These are phyloP conservation scores for Silurus glanis DNA, from an alignment of 2,113 vertebrate genomes.

Conservation along the genomic window DNA sequence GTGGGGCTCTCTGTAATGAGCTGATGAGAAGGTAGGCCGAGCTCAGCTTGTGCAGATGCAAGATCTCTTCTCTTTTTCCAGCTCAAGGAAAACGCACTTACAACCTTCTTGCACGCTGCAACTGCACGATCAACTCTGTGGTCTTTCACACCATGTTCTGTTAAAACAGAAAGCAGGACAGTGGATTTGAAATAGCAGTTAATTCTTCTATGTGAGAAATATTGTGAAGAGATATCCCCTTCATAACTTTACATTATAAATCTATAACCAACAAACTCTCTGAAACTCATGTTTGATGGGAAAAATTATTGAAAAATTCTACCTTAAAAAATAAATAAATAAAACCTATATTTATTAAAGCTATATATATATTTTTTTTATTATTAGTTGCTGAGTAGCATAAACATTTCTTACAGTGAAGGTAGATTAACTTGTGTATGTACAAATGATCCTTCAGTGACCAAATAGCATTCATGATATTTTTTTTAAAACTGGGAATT, in stretches of 20 bases:
- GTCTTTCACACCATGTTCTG: conserved; percentile 39
- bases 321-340: too few relatives aligned
- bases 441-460: not conserved
- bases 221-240: too few relatives aligned
- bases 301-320: too few relatives aligned
- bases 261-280: too few relatives aligned
- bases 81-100: conserved; percentile 26
- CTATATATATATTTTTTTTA: too few relatives aligned
- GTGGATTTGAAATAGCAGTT: too few relatives aligned
- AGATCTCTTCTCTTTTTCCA: conserved; percentile 7
- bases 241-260: too few relatives aligned
- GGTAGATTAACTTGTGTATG: not conserved
- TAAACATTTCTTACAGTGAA: not conserved
- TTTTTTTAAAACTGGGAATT: not conserved
- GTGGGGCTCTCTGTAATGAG: not conserved
- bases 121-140: conserved; percentile 11
- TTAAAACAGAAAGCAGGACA: not conserved
- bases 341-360: too few relatives aligned
- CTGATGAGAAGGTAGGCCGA: not conserved
- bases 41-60: too few relatives aligned
- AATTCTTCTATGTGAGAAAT: too few relatives aligned
- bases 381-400: too few relatives aligned
- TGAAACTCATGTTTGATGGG: too few relatives aligned
- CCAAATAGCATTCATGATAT: not conserved
- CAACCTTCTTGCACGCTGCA: conserved; percentile 20